Conservation (phyloP, 2,113 vertebrate genomes). For the Salvelinus alpinus region DNA sequence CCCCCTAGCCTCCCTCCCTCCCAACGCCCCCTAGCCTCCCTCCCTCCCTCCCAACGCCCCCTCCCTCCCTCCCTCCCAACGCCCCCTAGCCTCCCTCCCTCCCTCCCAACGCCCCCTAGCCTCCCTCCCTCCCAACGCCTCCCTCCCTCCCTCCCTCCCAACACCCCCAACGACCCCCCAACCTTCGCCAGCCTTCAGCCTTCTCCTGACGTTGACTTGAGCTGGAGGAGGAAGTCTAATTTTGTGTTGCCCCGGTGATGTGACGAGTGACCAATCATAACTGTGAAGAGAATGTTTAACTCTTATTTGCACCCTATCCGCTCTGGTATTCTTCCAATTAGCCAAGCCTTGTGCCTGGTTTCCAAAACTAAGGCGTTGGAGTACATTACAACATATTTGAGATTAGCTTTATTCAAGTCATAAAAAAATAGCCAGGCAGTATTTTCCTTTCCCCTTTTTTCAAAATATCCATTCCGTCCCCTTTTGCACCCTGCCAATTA, state of each 20-base stretch:
- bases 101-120: no score
- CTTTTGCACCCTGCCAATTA: conserved; percentile 51
- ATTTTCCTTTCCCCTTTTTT: no score
- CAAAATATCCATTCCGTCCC: no score
- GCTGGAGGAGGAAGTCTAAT: conserved; percentile 1
- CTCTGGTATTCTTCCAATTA: no score
- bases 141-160: no score
- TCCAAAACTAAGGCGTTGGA: no score
- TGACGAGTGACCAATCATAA: conserved; percentile 67
- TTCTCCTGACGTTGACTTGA: conserved; percentile 34
- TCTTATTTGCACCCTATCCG: conserved; percentile 12
- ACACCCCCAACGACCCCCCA: neutral
- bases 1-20: neutral
- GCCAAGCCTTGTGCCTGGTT: no score
- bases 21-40: no score
- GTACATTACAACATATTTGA: no score
- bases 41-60: neutral
- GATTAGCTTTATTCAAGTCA: no score
- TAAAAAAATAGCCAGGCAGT: no score
- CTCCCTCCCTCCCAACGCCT: neutral
- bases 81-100: no score
- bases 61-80: neutral
- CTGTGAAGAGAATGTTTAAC: conserved; percentile 69
- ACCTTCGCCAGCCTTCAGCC: conserved; percentile 14
- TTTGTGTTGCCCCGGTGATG: conserved; percentile 4